Conservation (phyloP, 2,888 invertebrate genomes). For the Bursaphelenchus okinawaensis region DNA sequence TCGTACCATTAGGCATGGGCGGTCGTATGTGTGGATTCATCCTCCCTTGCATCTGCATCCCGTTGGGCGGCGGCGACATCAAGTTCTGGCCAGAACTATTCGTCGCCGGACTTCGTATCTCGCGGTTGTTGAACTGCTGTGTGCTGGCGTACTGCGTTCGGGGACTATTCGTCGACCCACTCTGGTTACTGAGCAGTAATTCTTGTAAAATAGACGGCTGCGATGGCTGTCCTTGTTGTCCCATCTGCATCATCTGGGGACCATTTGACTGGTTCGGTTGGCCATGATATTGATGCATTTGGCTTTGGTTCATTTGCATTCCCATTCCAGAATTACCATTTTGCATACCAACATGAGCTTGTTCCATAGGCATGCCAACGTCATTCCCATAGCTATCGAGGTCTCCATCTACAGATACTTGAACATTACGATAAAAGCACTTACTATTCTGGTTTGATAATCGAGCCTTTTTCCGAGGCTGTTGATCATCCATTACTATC, state of each 20-base stretch:
- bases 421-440: neutral
- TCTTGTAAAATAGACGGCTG: conserved; percentile 40
- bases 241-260: neutral
- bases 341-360: neutral
- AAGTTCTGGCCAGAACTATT: conserved; percentile 25
- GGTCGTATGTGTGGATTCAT: neutral
- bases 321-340: neutral
- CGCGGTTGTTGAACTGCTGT: neutral
- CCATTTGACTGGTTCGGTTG: neutral
- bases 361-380: neutral
- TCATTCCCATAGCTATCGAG: neutral
- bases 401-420: neutral
- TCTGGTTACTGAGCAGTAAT: conserved; percentile 36
- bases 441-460: neutral
- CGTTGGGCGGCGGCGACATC: conserved; percentile 27
- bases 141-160: conserved; percentile 16
- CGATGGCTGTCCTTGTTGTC: conserved; percentile 9
- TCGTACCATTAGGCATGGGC: neutral
- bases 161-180: conserved; percentile 33
- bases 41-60: conserved; percentile 8
- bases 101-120: conserved; percentile 16
- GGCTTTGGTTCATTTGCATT: neutral
- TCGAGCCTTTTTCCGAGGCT: neutral
- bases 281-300: neutral
- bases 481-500: neutral